A percentile compares a stretch with the other conserved stretches of the same genome.
Evolutionary conservation across 1,140 invertebrate genomes (phyloP).

Genomic region (Calliphora vicina): DNA sequence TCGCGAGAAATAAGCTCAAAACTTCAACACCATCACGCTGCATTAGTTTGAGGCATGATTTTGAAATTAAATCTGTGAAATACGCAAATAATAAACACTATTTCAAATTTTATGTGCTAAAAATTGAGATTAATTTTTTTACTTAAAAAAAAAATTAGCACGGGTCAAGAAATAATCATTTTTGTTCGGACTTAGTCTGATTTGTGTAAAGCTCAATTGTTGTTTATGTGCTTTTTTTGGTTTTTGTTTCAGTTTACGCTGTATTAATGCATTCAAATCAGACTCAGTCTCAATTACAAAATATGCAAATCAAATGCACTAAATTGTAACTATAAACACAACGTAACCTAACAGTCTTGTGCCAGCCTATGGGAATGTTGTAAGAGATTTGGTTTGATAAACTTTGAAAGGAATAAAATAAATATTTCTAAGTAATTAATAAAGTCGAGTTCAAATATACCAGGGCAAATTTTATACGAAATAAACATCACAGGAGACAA

Average conservation of each 20-base stretch:
- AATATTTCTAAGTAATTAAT: too few species aligned
- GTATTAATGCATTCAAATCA: neutral
- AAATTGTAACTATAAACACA: neutral
- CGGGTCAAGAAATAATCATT: neutral
- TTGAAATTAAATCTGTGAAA: neutral
- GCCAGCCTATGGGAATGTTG: neutral
- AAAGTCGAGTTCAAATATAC: too few species aligned
- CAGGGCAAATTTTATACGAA: too few species aligned
- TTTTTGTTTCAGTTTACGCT: neutral
- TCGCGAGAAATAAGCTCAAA: neutral
- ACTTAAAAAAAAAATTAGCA: neutral
- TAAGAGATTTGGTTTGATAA: too few species aligned
- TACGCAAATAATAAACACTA: too few species aligned
- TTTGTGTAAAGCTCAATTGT: neutral
- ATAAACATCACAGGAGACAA: too few species aligned
- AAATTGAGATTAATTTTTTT: neutral
- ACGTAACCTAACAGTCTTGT: neutral
- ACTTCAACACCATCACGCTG: too few species aligned
- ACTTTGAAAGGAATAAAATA: too few species aligned
- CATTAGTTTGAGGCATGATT: neutral
- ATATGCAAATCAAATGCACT: slow-evolving; percentile 3
- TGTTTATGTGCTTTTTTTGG: neutral
- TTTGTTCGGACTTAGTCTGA: neutral
- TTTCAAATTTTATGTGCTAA: neutral
- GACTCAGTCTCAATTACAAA: neutral